Conservation (phyloP, 2,113 vertebrate genomes). For the Balaeniceps rex region DNA sequence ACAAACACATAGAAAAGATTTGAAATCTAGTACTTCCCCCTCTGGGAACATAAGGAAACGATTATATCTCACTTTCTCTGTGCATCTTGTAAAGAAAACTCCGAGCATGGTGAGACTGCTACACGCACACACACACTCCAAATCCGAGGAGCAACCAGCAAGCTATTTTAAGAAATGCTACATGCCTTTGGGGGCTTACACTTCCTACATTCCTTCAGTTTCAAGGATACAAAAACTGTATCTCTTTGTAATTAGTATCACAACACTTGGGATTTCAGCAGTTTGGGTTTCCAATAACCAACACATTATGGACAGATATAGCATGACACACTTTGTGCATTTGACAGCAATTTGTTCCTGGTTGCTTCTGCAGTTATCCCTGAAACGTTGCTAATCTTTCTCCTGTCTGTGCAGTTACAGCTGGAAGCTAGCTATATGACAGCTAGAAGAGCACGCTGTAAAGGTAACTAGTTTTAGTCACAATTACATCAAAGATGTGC, state of each 20-base stretch:
- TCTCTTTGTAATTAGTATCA: neutral
- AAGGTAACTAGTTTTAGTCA: neutral
- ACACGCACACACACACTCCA: neutral
- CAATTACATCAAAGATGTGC: neutral
- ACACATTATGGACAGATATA: neutral
- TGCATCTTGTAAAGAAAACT: slow-evolving; percentile 30
- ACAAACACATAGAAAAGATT: neutral
- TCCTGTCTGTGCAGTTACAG: neutral
- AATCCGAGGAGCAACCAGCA: neutral
- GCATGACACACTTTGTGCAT: neutral
- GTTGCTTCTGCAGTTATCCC: neutral
- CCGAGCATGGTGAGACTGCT: neutral
- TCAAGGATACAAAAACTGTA: neutral
- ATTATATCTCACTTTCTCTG: slow-evolving; percentile 32
- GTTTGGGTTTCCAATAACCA: neutral
- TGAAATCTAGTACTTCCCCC: neutral
- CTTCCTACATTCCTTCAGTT: neutral
- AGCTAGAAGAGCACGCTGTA: neutral
- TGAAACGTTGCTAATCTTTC: neutral
- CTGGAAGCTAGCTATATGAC: neutral
- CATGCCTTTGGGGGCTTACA: neutral
- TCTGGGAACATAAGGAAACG: neutral
- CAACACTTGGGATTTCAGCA: neutral
- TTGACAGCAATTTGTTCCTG: neutral
- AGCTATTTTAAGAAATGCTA: slow-evolving; percentile 36